Conservation (phyloP, 2,888 invertebrate species). For the Calameuta filiformis region DNA sequence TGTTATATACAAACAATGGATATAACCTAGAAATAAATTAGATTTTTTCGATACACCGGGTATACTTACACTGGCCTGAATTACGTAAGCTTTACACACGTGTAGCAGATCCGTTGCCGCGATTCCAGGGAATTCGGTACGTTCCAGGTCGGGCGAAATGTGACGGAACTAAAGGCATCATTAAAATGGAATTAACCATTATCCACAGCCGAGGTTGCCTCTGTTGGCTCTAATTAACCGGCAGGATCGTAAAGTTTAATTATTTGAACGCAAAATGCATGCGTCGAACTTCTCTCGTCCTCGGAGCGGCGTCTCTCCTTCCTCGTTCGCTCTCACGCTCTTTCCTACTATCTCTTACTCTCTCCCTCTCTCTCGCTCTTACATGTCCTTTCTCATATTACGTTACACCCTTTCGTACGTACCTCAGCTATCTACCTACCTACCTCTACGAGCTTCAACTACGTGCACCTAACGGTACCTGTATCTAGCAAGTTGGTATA, state of each 20-base stretch:
- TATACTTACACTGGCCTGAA: not conserved
- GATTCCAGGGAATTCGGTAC: not conserved
- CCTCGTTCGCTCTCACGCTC: slow-evolving; percentile 8
- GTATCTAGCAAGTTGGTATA: not conserved
- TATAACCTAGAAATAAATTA: not conserved
- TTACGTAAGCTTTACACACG: not conserved
- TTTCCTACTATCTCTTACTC: slow-evolving; percentile 12
- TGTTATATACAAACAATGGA: not conserved
- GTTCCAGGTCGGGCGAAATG: slow-evolving; percentile 23
- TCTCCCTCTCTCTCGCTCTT: not conserved
- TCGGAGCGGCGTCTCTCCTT: slow-evolving; percentile 28
- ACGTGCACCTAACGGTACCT: not conserved
- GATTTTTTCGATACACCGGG: not conserved
- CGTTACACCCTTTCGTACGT: not conserved
- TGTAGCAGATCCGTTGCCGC: not conserved
- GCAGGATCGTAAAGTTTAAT: slow-evolving; percentile 38
- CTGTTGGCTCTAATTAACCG: slow-evolving; percentile 37
- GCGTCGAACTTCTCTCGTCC: slow-evolving; percentile 33
- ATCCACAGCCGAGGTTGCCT: slow-evolving; percentile 38
- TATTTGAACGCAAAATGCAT: slow-evolving; percentile 36
- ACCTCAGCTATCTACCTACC: not conserved
- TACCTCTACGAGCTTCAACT: not conserved
- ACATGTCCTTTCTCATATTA: not conserved
- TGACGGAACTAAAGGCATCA: slow-evolving; percentile 32
- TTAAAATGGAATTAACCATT: slow-evolving; percentile 39